Conservation (phyloP, 2,797 vertebrate species). For the Anableps anableps region DNA sequence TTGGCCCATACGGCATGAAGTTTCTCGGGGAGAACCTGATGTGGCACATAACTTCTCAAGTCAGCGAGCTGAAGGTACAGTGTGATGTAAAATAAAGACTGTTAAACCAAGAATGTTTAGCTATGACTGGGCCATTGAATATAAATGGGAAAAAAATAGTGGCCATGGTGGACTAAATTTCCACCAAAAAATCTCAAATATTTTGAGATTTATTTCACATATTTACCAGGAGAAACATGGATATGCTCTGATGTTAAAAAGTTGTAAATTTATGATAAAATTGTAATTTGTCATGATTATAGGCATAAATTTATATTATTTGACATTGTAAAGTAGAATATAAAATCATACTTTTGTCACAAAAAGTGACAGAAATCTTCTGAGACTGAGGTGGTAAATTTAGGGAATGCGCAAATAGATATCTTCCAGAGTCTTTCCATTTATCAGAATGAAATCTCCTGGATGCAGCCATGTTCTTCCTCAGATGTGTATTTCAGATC, state of each 20-base stretch:
- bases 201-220: not conserved
- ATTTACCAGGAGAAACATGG: not conserved
- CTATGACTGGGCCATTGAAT: not conserved
- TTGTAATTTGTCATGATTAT: no score
- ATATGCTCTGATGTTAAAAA: no score
- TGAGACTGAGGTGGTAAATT: not conserved
- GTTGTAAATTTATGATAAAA: no score
- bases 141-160: not conserved
- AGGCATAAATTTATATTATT: not conserved
- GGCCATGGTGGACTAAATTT: not conserved
- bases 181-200: not conserved
- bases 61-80: slow-evolving; percentile 90
- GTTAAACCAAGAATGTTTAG: not conserved
- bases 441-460: not conserved
- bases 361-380: not conserved
- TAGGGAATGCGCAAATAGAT: not conserved
- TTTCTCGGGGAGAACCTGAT: slow-evolving; percentile 93
- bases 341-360: not conserved
- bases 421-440: not conserved
- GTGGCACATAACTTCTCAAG: slow-evolving; percentile 97
- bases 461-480: not conserved
- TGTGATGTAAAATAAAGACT: slow-evolving; percentile 36
- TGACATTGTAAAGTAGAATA: not conserved
- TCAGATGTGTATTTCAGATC: not conserved
- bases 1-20: slow-evolving; percentile 92